Conservation (phyloP, 2,113 vertebrate genomes). For the Phylloscopus trochilus region DNA sequence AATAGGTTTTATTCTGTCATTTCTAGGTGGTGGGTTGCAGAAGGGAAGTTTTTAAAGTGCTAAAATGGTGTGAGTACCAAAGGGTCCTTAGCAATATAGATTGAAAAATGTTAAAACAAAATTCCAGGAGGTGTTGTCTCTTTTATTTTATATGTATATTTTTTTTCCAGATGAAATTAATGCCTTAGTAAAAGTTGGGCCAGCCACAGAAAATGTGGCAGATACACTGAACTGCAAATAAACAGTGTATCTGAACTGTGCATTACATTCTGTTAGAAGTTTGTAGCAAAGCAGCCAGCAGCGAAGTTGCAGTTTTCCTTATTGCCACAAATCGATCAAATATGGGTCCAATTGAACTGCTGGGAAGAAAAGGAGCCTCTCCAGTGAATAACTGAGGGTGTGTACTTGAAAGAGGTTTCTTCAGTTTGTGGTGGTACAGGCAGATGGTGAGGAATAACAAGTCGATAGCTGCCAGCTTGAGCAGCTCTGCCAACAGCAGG, state of each 20-base stretch:
- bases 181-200: background rate
- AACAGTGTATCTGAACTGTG: background rate
- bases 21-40: background rate
- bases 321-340: background rate
- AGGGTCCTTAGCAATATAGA: background rate
- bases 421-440: background rate
- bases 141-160: background rate
- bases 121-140: background rate
- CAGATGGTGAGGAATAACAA: slow-evolving; percentile 18
- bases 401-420: background rate
- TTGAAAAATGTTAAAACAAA: background rate
- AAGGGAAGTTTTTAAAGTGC: background rate
- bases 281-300: background rate
- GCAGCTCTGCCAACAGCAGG: background rate
- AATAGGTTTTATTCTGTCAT: background rate
- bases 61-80: background rate
- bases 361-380: background rate
- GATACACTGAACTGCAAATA: background rate
- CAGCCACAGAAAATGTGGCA: background rate
- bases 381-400: background rate
- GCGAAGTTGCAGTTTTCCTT: background rate
- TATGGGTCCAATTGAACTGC: background rate
- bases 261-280: background rate
- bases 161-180: background rate
- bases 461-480: background rate